Conservation (phyloP, 2,888 invertebrate species). For the Herminia tarsipennalis region DNA sequence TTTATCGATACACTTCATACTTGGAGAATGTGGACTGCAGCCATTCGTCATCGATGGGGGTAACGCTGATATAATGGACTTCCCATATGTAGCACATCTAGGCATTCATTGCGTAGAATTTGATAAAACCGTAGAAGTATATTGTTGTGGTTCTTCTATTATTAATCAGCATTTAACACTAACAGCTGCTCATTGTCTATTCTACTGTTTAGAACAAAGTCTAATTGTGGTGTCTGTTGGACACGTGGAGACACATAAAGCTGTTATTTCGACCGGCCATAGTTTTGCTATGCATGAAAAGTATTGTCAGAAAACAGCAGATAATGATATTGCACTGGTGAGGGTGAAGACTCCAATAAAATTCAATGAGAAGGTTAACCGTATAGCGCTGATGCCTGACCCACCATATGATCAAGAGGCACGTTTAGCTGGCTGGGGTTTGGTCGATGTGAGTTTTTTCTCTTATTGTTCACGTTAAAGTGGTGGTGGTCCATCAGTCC, state of each 20-base stretch:
- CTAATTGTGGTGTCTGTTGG: constrained; percentile 9
- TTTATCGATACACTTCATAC: neutral
- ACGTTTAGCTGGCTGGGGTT: constrained; percentile 43
- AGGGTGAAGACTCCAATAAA: constrained; percentile 12
- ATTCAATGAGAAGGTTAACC: constrained; percentile 26
- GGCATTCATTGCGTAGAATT: constrained; percentile 8
- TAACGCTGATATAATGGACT: constrained; percentile 1
- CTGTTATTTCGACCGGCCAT: neutral
- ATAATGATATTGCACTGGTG: constrained; percentile 44
- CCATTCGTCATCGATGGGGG: constrained; percentile 37
- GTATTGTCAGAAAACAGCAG: constrained; percentile 20
- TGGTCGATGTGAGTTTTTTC: constrained; percentile 35
- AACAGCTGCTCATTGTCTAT: constrained; percentile 36
- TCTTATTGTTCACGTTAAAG: no score
- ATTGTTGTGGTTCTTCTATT: constrained; percentile 37
- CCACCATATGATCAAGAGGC: constrained; percentile 18
- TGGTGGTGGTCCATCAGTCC: no score
- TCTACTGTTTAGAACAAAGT: neutral
- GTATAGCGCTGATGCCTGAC: constrained; percentile 26
- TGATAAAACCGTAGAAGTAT: constrained; percentile 7
- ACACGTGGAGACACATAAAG: neutral
- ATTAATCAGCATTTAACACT: constrained; percentile 31
- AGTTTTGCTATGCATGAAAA: constrained; percentile 39
- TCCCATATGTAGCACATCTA: constrained; percentile 26
- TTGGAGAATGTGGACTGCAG: constrained; percentile 18